Evolutionary conservation across 1,140 invertebrate genomes (phyloP), one percentile per base, ranked within the genome.

Genomic region (Physella acuta): DNA sequence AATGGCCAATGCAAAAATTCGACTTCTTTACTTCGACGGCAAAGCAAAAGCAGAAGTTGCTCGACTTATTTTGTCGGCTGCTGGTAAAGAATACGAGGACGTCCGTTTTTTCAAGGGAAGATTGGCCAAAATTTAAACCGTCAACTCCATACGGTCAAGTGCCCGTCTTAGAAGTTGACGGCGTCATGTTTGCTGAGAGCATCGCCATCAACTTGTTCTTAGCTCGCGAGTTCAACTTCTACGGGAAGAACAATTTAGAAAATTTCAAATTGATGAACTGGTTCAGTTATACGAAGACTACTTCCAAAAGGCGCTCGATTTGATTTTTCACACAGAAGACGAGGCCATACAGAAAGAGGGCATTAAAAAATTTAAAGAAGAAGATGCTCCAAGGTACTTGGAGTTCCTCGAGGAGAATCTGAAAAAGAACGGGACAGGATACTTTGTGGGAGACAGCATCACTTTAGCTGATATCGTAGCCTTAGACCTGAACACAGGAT

Each of bases 401-500:
- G 68, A 58, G 2, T 58, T 44, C 49, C 36, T 70, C 20, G 53
- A 65, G 36, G 66, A 60, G 2, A 24, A 66, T 14, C 44, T 73
- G 36, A 31, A 70, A 8, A 26, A 68, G 16, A 70, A 70, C 55
- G 33, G 33, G 8, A 44, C 51, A 17, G 39, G 55, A 26, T 70
- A 61, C 51, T 73, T 66, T 34, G 71, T 73, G 5, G 71, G 71
- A 24, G 34, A 60, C 28, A n/a, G 16, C 58, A 36, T 36, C 33
- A 36, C 58, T n/a, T n/a, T 60, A n/a, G 58, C 58, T 4, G 58
- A 60, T 37, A 17, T 60, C 4, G n/a, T 60, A 36, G 34, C n/a
- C 14, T 60, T 36, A 24, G 58, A 60, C 24, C 3, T 60, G 2
- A n/a, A 11, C 3, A 60, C 58, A 33, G 58, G 58, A 8, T 60